These are phyloP conservation scores for Drosophila quinaria DNA, from an alignment of 2,888 invertebrate species.

Conservation along the genomic window DNA sequence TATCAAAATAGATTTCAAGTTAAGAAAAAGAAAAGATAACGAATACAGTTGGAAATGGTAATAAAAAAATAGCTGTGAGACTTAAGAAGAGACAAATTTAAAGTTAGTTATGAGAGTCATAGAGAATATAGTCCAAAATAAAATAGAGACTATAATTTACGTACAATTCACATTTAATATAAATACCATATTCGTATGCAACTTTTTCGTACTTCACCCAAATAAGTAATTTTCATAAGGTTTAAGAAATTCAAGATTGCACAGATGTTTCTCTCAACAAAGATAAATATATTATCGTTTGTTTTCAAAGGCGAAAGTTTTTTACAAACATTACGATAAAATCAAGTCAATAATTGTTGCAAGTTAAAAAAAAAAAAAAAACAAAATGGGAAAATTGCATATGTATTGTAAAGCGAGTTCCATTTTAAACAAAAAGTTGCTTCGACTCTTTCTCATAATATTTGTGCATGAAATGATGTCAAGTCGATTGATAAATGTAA, in stretches of 20 bases:
- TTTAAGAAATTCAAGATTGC: no score
- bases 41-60: not conserved
- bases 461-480: conserved; percentile 5
- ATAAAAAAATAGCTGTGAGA: no score
- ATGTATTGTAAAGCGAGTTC: not conserved
- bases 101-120: no score
- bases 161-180: no score
- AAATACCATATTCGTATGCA: no score
- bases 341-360: not conserved
- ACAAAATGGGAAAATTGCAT: not conserved
- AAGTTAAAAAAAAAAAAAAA: not conserved
- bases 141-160: no score
- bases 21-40: not conserved
- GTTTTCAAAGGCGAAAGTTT: not conserved
- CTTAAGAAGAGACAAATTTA: no score
- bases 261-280: no score
- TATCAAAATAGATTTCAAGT: not conserved
- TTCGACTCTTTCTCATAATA: conserved; percentile 3
- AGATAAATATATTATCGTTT: no score
- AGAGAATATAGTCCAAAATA: no score
- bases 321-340: not conserved
- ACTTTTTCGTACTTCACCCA: no score
- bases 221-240: no score
- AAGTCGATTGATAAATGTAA: conserved; percentile 17
- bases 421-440: not conserved